Evolutionary conservation across 92 coral and sea anemone genomes (phyloP).

Genomic region (Pocillopora meandrina): DNA sequence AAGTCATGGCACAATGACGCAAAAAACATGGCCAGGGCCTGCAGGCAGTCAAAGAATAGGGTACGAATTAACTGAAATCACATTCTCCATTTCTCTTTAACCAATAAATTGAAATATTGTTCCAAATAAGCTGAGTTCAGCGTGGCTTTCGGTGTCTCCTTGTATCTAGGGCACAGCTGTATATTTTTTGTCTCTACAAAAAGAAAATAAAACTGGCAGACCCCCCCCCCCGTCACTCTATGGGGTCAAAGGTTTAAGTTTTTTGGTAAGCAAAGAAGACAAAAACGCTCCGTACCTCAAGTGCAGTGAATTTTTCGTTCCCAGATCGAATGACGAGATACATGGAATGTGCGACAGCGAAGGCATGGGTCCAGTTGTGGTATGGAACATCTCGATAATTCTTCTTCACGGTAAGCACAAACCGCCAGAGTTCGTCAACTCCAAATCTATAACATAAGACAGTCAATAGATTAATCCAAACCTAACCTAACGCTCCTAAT

Average conservation of each 20-base stretch:
- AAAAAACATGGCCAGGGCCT: slow-evolving; percentile 94
- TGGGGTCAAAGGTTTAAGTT: no score
- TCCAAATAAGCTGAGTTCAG: no score
- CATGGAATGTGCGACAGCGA: slow-evolving; percentile 99
- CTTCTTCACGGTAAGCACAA: slow-evolving; percentile 92
- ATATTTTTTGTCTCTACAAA: no score
- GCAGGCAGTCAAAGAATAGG: not conserved
- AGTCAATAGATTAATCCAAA: slow-evolving; percentile 49
- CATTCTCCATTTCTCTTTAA: no score
- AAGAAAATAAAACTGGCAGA: no score
- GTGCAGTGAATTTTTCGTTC: slow-evolving; percentile 79
- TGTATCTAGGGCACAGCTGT: no score
- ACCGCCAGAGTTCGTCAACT: slow-evolving; percentile 85
- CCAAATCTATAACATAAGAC: slow-evolving; percentile 68
- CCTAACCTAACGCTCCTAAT: no score
- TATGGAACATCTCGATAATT: slow-evolving; percentile 96
- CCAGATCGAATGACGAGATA: slow-evolving; percentile 92
- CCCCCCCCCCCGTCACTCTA: no score
- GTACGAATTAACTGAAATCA: no score
- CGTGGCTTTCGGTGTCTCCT: no score
- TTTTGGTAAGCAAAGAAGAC: not conserved
- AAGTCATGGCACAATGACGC: slow-evolving; percentile 96
- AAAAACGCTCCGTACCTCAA: slow-evolving; percentile 59
- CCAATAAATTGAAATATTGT: no score
- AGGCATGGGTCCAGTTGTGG: slow-evolving; percentile 99